Evolutionary conservation across 92 coral and sea anemone genomes (phyloP), one percentile per base, ranked within the genome.

Genomic region (Metridium senile): DNA sequence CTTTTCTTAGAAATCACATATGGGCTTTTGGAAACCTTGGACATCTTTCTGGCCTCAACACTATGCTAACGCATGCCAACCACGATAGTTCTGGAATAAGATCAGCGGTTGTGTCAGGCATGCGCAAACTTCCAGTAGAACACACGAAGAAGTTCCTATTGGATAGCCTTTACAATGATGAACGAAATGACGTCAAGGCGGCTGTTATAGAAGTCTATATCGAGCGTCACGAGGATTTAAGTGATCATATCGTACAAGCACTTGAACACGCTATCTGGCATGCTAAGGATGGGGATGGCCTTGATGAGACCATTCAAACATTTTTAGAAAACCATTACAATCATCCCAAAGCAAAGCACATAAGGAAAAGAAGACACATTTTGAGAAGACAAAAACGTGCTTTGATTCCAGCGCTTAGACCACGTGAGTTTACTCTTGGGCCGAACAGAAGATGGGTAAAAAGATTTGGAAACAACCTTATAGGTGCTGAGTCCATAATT

Each of bases 21-120:
- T 95, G 97, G 97, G 99, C 99, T 34, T 92, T 92, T 54, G 97
- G 99, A n/a, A 95, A 95, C 84, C 89, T 95, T 28, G 99, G 99
- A 18, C 99, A 95, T 61, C 75, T 71, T 20, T 89, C 96, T 27
- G 94, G 96, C n/a, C 83, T 95, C 58, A 81, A 86, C 13, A 77
- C 90, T 2, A 85, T 95, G 85, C 82, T 93, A 7, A 71, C 74
- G 33, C 99, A 95, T 58, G 66, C 81, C 33, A 85, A 95, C 74
- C 96, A 95, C 73, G 99, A 95, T 65, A 92, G 88, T 82, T 95
- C 99, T 45, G 96, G 90, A 32, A 89, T 95, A 46, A 82, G 99
- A 33, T 84, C 92, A 80, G 97, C 97, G 53, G 97, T 90, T 29
- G 90, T 86, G 9, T 87, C 93, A 13, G 97, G 97, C 70, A 74